Evolutionary conservation across 2,113 vertebrate genomes (phyloP).

Genomic region (Limanda limanda): DNA sequence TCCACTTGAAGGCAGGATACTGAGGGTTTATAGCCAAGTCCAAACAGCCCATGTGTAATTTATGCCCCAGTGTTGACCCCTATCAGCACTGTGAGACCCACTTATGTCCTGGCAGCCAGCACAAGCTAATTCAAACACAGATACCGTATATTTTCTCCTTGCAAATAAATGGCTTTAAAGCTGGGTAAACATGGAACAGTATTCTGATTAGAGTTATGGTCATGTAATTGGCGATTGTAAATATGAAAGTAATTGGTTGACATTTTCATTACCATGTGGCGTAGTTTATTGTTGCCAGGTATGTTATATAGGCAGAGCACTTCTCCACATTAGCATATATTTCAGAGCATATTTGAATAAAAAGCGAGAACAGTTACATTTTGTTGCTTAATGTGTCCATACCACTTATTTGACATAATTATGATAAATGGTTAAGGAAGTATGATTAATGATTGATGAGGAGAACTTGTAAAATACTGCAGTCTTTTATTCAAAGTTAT

Average conservation of each 20-base stretch:
- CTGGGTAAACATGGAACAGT: slow-evolving; percentile 1
- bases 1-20: slow-evolving; percentile 12
- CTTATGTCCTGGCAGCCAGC: slow-evolving; percentile 39
- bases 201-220: background rate
- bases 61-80: slow-evolving; percentile 44
- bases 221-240: background rate
- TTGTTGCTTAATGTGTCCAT: no score
- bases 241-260: background rate
- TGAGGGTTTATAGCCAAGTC: slow-evolving; percentile 39
- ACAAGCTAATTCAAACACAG: slow-evolving; percentile 33
- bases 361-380: no score
- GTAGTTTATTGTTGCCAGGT: background rate
- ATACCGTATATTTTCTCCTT: slow-evolving; percentile 17
- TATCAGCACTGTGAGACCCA: slow-evolving; percentile 30
- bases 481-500: no score
- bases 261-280: background rate
- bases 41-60: slow-evolving; percentile 50
- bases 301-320: background rate
- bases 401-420: no score
- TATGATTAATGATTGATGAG: no score
- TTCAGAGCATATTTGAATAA: no score
- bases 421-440: no score
- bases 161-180: slow-evolving; percentile 24
- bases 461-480: no score
- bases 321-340: no score